Evolutionary conservation across 2,888 invertebrate species (phyloP), one percentile per base, ranked within the genome.

Genomic region (Tortrix viridana): DNA sequence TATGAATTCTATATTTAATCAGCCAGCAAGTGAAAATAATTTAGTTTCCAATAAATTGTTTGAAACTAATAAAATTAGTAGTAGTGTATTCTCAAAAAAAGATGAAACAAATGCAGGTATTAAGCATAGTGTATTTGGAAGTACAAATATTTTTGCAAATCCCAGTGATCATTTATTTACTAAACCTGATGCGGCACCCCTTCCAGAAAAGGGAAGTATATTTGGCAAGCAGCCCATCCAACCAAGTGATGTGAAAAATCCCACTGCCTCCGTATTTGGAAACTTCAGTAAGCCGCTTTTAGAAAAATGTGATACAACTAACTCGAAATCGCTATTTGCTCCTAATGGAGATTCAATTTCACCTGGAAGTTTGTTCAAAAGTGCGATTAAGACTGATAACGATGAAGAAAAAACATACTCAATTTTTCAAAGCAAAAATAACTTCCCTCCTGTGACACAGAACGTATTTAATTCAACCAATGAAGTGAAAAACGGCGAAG

Each of bases 351-450:
- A 76, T 47, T 77, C 76, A 38, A 60, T 84, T 48, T 86, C 89
- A 7, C 88, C 91, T 7, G 81, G 85, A 9, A 86, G 75, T 65
- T 76, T 91, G 62, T 92, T 90, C 64, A 91, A 91, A 77, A 86
- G 77, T 65, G 87, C 84, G 9, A 43, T 76, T 18, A 74, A 72
- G 14, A 74, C 76, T 12, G 69, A 72, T 9, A 78, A 72, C 9
- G 46, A 76, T 5, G 81, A 82, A 38, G 57, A 68, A n/a, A 82
- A 82, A 67, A 60, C 63, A 55, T 86, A 82, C 71, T 80, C 83
- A 32, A 85, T 88, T 75, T 89, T 89, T 68, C 82, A 82, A 72
- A 85, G 73, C 60, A 90, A 89, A 79, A 89, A 86, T 71, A 88
- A 86, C 73, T 78, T 77, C 32, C 79, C 80, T 53, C 76, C 85